Percentiles rank a stretch among this genome's conserved stretches.
Conservation (phyloP, 2,888 invertebrate species). For the Dione juno region DNA sequence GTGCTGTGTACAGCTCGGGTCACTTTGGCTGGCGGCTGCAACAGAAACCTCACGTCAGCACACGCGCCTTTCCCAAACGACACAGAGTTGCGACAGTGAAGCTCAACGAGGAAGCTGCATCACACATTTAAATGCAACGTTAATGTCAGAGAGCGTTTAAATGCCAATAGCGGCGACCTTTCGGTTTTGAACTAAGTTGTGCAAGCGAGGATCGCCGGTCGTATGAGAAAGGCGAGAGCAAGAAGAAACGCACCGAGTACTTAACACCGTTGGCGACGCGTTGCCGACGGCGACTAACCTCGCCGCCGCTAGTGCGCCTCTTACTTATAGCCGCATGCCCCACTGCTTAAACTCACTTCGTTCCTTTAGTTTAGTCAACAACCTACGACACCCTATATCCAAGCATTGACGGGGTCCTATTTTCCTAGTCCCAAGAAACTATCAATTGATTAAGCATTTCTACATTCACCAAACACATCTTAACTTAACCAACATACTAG, state of each 20-base stretch:
- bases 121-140: conserved; percentile 80
- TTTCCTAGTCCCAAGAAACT: not conserved
- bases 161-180: conserved; percentile 83
- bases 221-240: conserved; percentile 77
- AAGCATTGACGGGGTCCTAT: not conserved
- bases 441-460: not conserved
- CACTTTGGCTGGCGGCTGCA: conserved; percentile 73
- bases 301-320: conserved; percentile 76
- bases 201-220: conserved; percentile 79
- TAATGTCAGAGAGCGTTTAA: conserved; percentile 83
- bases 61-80: conserved; percentile 80
- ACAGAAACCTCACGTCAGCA: conserved; percentile 78
- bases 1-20: conserved; percentile 59
- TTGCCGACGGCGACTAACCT: conserved; percentile 82
- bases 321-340: conserved; percentile 79
- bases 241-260: conserved; percentile 70
- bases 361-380: not conserved
- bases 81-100: conserved; percentile 79
- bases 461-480: not conserved
- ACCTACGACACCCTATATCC: not conserved
- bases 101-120: conserved; percentile 81
- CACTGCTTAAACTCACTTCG: conserved; percentile 6
- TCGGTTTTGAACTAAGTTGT: conserved; percentile 75
- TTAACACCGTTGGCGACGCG: conserved; percentile 73
- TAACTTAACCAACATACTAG: not conserved